Evolutionary conservation across 2,888 invertebrate genomes (phyloP).

Genomic region (Proisotoma minuta): DNA sequence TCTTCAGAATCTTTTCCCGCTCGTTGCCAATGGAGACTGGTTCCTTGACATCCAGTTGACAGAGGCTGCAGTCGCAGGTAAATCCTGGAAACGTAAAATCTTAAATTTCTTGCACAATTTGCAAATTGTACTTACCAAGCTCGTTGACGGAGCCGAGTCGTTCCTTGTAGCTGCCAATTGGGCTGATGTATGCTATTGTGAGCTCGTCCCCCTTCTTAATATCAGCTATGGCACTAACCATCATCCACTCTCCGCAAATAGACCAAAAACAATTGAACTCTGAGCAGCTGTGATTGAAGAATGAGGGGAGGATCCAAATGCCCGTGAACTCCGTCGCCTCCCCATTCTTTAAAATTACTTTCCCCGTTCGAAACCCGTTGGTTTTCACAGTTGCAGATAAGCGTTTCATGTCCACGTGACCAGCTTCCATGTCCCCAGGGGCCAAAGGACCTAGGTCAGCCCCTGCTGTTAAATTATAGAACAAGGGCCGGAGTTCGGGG

Average conservation of each 20-base stretch:
- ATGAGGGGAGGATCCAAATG: not conserved
- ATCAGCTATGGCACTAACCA: not conserved
- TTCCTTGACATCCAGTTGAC: no score
- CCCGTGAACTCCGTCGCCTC: not conserved
- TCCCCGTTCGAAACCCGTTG: not conserved
- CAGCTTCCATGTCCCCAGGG: not conserved
- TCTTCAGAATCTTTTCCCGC: no score
- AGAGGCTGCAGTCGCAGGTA: no score
- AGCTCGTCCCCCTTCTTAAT: not conserved
- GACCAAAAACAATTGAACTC: not conserved
- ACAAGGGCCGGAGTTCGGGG: not conserved
- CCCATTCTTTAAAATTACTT: no score
- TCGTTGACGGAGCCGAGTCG: not conserved
- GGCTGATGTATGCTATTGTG: not conserved
- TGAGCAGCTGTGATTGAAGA: not conserved
- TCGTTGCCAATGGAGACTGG: no score
- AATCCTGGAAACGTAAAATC: no score
- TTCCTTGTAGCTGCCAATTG: not conserved
- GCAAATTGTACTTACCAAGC: no score
- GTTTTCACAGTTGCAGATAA: not conserved
- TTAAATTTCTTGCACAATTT: no score
- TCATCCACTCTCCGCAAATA: not conserved
- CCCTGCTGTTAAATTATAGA: not conserved
- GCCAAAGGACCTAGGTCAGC: not conserved
- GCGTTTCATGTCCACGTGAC: not conserved